Percentiles rank a stretch among this genome's conserved stretches.
These are phyloP conservation scores for Saguinus midas DNA, from an alignment of 2,113 vertebrate species.

Conservation along the genomic window DNA sequence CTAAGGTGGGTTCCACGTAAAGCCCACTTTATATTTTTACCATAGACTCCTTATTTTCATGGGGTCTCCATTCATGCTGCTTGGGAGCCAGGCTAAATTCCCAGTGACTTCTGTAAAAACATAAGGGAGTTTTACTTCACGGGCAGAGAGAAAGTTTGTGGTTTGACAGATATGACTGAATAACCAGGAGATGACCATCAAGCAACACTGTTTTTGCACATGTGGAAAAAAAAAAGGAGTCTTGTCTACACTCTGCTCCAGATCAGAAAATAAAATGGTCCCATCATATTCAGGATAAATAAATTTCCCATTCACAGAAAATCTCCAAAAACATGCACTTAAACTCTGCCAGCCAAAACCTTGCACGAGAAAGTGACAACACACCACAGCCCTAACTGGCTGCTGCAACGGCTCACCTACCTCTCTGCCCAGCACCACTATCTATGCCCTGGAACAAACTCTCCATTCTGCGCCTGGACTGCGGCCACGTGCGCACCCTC, in stretches of 20 bases:
- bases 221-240: not conserved
- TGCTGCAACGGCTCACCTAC: rapidly evolving
- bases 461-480: not conserved
- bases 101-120: not conserved
- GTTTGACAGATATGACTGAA: not conserved
- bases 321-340: not conserved
- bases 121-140: not conserved
- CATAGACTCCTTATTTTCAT: not conserved
- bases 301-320: not conserved
- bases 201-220: not conserved
- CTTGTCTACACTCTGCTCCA: not conserved
- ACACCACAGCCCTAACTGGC: rapidly evolving
- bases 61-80: not conserved
- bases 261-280: not conserved
- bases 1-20: not conserved
- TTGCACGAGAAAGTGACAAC: rapidly evolving
- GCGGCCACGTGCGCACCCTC: not conserved
- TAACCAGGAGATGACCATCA: not conserved
- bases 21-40: not conserved
- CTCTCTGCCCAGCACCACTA: rapidly evolving
- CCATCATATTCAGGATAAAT: not conserved
- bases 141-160: not conserved
- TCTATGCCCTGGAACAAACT: not conserved
- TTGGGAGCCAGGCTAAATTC: not conserved
- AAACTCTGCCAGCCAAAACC: not conserved